Conservation (phyloP, 2,113 vertebrate genomes). For the Dromas ardeola region DNA sequence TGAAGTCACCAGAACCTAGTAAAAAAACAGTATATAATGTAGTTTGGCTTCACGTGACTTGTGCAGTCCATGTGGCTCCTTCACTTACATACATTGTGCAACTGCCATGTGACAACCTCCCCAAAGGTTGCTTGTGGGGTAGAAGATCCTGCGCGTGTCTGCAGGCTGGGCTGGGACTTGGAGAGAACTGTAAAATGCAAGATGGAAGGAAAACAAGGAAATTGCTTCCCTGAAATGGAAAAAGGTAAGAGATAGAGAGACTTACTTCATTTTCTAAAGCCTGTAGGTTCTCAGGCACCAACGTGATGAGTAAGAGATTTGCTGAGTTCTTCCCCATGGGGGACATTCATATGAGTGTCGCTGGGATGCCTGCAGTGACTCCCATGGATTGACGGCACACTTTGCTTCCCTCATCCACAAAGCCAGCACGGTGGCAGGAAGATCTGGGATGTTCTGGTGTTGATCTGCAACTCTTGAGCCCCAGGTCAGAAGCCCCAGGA, state of each 20-base stretch:
- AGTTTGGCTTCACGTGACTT: not conserved
- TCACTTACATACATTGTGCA: fast-evolving
- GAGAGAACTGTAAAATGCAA: not conserved
- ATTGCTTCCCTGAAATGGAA: not conserved
- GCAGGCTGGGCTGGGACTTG: not conserved
- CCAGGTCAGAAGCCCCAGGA: not conserved
- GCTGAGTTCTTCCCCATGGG: not conserved
- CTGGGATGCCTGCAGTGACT: not conserved
- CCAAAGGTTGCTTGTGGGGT: not conserved
- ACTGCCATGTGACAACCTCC: not conserved
- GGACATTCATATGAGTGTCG: fast-evolving
- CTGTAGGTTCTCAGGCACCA: not conserved
- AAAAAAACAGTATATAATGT: not conserved
- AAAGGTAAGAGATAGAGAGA: not conserved
- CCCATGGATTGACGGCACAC: not conserved
- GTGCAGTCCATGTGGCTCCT: not conserved
- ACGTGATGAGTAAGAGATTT: not conserved
- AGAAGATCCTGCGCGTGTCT: not conserved
- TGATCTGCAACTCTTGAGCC: not conserved
- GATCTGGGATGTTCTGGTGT: not conserved
- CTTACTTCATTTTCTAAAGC: not conserved
- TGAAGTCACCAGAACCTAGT: not conserved
- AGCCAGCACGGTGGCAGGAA: not conserved
- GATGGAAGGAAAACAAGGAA: not conserved
- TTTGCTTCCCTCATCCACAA: not conserved